phyloP scores from a whole-genome alignment of 1,140 invertebrate species.

The Popillia japonica region DNA sequence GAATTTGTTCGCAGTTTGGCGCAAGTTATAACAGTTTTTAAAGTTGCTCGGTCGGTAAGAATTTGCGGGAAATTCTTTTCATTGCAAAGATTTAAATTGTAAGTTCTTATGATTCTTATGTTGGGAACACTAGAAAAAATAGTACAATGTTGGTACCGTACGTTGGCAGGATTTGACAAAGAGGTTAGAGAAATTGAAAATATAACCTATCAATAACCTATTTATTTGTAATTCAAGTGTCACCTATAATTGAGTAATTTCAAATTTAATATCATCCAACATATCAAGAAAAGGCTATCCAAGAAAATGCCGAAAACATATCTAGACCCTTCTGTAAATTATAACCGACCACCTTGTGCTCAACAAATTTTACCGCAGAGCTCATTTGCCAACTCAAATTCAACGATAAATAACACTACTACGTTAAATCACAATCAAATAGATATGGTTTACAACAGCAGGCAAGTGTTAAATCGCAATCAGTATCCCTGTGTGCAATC shows the following conservation, averaged over 20 bases:
- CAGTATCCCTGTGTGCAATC: background rate
- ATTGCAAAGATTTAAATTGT: too few relatives aligned
- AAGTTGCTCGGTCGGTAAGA: too few relatives aligned
- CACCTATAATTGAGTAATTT: background rate
- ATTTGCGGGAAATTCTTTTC: too few relatives aligned
- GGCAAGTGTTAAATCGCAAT: constrained; percentile 5
- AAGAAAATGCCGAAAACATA: constrained; percentile 10
- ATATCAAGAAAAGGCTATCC: background rate
- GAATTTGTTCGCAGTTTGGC: too few relatives aligned
- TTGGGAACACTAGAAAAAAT: too few relatives aligned
- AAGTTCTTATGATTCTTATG: too few relatives aligned
- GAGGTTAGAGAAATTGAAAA: constrained; percentile 56
- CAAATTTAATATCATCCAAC: background rate
- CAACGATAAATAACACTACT: background rate
- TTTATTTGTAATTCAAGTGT: background rate
- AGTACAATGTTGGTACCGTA: too few relatives aligned
- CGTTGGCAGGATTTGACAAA: too few relatives aligned
- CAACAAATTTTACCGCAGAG: constrained; percentile 25
- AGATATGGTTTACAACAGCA: background rate
- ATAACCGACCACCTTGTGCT: constrained; percentile 38
- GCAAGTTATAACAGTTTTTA: too few relatives aligned
- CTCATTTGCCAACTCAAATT: background rate
- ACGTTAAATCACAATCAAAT: constrained; percentile 3
- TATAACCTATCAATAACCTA: too few relatives aligned
- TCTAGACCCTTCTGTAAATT: background rate